Conservation (phyloP, 2,888 invertebrate genomes). For the Xestoiulus laeticollis region DNA sequence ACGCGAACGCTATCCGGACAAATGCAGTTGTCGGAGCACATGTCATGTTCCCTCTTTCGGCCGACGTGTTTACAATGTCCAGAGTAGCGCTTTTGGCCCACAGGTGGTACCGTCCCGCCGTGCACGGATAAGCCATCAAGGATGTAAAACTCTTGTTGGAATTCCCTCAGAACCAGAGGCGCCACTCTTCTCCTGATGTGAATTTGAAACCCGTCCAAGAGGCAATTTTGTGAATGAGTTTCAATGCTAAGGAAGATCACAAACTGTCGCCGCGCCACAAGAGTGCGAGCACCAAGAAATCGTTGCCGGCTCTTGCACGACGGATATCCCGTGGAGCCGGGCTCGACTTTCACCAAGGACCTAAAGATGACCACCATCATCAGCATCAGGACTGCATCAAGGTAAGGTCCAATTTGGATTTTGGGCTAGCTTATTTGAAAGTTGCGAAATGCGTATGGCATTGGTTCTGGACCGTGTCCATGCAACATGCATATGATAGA, state of each 20-base stretch:
- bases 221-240: constrained; percentile 38
- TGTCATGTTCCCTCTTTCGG: not conserved
- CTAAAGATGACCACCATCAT: constrained; percentile 6
- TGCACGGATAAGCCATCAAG: not conserved
- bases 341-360: constrained; percentile 4
- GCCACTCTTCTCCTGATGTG: not conserved
- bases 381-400: constrained; percentile 24
- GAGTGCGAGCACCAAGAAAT: constrained; percentile 41
- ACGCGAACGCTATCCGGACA: not conserved
- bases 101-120: not conserved
- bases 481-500: no score
- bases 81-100: not conserved
- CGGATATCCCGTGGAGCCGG: constrained; percentile 36
- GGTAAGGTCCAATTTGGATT: not conserved
- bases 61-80: not conserved
- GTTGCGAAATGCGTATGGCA: no score
- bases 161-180: not conserved
- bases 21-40: not conserved
- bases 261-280: constrained; percentile 36
- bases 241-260: constrained; percentile 37
- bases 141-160: not conserved
- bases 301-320: not conserved
- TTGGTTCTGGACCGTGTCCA: no score
- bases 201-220: constrained; percentile 32
- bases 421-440: not conserved